Percentiles rank a stretch among this genome's conserved stretches.
phyloP scores from a whole-genome alignment of 2,113 vertebrate genomes.

The Eolophus roseicapilla region DNA sequence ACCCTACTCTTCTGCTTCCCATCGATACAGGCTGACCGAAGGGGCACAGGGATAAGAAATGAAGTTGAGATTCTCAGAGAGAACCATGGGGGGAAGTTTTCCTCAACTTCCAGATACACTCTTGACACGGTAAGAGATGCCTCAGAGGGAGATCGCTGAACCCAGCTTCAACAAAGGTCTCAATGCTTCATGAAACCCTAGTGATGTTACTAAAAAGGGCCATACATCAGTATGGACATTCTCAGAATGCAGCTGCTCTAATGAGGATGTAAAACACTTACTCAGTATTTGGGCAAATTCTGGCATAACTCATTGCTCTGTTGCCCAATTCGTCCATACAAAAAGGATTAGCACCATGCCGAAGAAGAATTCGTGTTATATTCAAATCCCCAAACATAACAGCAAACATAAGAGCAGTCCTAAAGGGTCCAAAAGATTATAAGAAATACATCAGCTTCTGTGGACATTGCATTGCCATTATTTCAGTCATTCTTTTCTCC shows the following conservation, averaged over 20 bases:
- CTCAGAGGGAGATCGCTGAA: neutral
- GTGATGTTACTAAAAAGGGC: neutral
- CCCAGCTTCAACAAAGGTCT: neutral
- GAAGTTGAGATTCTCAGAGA: neutral
- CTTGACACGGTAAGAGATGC: neutral
- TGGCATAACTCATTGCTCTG: slow-evolving; percentile 72
- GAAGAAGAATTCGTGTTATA: slow-evolving; percentile 73
- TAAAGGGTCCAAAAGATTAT: slow-evolving; percentile 5
- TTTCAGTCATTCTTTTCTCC: neutral
- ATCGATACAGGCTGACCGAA: neutral
- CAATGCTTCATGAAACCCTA: neutral
- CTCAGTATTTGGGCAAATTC: slow-evolving; percentile 42
- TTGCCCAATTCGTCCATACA: too few species aligned
- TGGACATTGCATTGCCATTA: neutral
- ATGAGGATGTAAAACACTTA: slow-evolving; percentile 48
- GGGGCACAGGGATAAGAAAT: neutral
- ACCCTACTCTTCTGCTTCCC: neutral
- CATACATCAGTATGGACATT: neutral
- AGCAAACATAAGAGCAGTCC: slow-evolving; percentile 77
- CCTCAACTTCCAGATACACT: neutral
- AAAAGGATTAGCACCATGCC: slow-evolving; percentile 41
- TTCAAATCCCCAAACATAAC: slow-evolving; percentile 68
- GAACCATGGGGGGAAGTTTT: neutral
- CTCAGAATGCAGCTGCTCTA: neutral
- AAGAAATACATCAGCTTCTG: neutral